These are phyloP conservation scores for Crotalus helleri DNA, from an alignment of 2,113 vertebrate species.

Conservation along the genomic window DNA sequence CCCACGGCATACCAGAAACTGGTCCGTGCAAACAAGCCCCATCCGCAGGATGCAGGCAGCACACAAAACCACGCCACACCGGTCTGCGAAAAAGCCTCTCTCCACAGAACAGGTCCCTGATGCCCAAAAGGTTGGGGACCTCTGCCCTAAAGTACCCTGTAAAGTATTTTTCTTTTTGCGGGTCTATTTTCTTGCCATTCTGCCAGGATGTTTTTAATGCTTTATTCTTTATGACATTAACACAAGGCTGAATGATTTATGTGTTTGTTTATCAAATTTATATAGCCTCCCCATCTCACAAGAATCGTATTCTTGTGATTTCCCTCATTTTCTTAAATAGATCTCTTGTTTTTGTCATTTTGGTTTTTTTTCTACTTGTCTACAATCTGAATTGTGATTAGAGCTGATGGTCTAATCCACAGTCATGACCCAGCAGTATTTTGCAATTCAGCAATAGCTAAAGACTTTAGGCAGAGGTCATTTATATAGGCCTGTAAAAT, in stretches of 20 bases:
- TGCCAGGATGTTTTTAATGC: background rate
- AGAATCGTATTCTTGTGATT: background rate
- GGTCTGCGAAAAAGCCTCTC: too few species aligned
- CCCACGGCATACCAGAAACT: too few species aligned
- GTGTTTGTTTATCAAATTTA: background rate
- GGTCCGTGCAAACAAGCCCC: too few species aligned
- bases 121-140: too few species aligned
- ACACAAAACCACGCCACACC: too few species aligned
- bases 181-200: background rate
- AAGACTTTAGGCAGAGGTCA: background rate
- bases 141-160: too few species aligned
- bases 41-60: too few species aligned
- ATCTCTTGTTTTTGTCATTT: background rate
- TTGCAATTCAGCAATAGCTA: background rate
- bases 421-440: background rate
- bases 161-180: background rate
- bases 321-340: background rate
- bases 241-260: background rate
- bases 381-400: background rate
- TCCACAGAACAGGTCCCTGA: too few species aligned
- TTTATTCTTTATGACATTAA: background rate
- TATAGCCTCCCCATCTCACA: background rate
- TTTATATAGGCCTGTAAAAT: background rate
- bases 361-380: background rate
- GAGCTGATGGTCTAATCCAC: background rate